These are phyloP conservation scores for Lithophane leautieri DNA, from an alignment of 2,888 invertebrate genomes.

Conservation along the genomic window DNA sequence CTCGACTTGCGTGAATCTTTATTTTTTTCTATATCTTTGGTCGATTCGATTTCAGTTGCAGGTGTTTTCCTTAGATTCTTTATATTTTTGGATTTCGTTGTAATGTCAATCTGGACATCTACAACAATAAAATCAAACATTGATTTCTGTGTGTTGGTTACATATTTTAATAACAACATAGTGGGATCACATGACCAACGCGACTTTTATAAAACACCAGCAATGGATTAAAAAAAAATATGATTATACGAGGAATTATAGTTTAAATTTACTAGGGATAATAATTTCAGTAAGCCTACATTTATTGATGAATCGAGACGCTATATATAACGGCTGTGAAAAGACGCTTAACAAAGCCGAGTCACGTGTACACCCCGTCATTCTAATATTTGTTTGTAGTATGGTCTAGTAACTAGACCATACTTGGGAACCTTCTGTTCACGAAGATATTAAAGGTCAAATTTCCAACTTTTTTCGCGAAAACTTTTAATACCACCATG, in stretches of 20 bases:
- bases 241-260: neutral
- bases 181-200: neutral
- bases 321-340: neutral
- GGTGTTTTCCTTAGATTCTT: constrained; percentile 15
- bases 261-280: neutral
- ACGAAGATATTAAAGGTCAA: neutral
- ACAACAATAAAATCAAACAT: constrained; percentile 61
- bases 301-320: neutral
- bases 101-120: constrained; percentile 63
- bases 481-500: neutral
- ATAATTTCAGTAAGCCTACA: neutral
- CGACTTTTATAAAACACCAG: neutral
- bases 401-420: no score
- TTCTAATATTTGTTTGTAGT: neutral
- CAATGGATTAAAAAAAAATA: neutral
- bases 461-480: neutral
- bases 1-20: neutral
- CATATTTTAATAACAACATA: neutral
- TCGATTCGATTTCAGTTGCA: neutral
- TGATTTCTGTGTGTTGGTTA: constrained; percentile 20
- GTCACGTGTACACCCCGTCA: neutral
- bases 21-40: neutral
- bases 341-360: no score
- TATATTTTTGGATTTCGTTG: constrained; percentile 38
- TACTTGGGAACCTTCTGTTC: neutral